Evolutionary conservation across 2,888 invertebrate species (phyloP).

Genomic region (Biston betularia): DNA sequence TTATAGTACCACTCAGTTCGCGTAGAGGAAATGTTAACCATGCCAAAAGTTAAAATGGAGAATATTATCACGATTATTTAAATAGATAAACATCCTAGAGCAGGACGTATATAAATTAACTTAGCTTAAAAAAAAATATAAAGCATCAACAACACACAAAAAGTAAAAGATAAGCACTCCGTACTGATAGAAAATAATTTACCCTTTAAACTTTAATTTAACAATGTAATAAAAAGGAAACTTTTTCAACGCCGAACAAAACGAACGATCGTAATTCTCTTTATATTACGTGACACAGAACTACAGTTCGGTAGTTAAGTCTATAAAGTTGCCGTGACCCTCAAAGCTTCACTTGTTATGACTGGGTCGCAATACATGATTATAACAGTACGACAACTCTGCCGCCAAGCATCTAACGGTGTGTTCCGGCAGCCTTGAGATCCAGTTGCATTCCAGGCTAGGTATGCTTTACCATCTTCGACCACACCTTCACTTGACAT

Average conservation of each 20-base stretch:
- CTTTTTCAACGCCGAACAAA: constrained; percentile 34
- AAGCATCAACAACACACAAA: not conserved
- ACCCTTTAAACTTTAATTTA: constrained; percentile 11
- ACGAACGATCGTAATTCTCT: constrained; percentile 36
- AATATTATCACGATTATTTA: no score
- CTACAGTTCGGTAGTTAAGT: constrained; percentile 59
- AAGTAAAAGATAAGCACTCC: not conserved
- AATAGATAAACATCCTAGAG: no score
- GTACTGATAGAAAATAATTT: constrained; percentile 8
- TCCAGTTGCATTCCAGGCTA: no score
- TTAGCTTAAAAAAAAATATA: no score
- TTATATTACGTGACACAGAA: constrained; percentile 51
- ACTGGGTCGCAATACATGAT: constrained; percentile 35
- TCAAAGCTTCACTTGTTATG: constrained; percentile 66
- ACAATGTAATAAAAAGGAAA: constrained; percentile 32
- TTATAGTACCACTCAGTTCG: no score
- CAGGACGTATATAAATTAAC: not conserved
- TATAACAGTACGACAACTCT: constrained; percentile 13
- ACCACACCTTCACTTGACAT: no score
- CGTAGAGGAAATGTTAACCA: no score
- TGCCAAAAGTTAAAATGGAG: no score
- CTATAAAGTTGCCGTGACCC: constrained; percentile 68
- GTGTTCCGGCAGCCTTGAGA: no score
- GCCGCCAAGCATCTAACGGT: no score
- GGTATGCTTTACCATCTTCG: no score